Evolutionary conservation across 2,797 vertebrate genomes (phyloP).

Genomic region (Paratrypauchen microcephalus): DNA sequence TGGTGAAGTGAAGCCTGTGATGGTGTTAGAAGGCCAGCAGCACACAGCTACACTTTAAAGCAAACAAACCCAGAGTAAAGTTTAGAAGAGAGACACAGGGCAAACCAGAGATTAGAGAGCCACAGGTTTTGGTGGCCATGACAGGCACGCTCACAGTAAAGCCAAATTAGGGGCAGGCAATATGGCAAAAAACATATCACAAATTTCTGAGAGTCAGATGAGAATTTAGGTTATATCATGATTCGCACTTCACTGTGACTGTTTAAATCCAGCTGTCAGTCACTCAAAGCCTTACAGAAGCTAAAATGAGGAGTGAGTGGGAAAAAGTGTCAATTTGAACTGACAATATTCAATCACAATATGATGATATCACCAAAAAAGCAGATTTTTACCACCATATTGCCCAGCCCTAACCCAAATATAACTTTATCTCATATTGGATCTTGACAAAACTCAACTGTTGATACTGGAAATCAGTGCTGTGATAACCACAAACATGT

Average conservation of each 20-base stretch:
- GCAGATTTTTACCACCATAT: too few relatives aligned
- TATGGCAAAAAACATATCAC: too few relatives aligned
- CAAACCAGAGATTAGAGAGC: slow-evolving; percentile 11
- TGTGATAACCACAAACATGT: neutral
- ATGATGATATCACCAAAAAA: too few relatives aligned
- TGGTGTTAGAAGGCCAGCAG: slow-evolving; percentile 63
- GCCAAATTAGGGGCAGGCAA: neutral
- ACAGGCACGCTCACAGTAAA: neutral
- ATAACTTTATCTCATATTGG: neutral
- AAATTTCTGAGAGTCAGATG: too few relatives aligned
- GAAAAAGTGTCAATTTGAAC: too few relatives aligned
- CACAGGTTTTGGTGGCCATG: neutral
- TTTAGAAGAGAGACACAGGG: slow-evolving; percentile 33
- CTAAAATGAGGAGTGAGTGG: too few relatives aligned
- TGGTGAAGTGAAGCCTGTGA: slow-evolving; percentile 74
- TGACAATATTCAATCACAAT: too few relatives aligned
- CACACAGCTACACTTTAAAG: slow-evolving; percentile 49
- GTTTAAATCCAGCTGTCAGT: too few relatives aligned
- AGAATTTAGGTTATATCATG: too few relatives aligned
- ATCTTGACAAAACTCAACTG: neutral
- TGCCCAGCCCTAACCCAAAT: too few relatives aligned
- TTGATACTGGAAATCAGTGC: neutral
- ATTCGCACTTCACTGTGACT: too few relatives aligned
- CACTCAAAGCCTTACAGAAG: too few relatives aligned
- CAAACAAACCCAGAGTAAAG: slow-evolving; percentile 54